Evolutionary conservation across 1,140 invertebrate species (phyloP).

Genomic region (Diuraphis noxia): DNA sequence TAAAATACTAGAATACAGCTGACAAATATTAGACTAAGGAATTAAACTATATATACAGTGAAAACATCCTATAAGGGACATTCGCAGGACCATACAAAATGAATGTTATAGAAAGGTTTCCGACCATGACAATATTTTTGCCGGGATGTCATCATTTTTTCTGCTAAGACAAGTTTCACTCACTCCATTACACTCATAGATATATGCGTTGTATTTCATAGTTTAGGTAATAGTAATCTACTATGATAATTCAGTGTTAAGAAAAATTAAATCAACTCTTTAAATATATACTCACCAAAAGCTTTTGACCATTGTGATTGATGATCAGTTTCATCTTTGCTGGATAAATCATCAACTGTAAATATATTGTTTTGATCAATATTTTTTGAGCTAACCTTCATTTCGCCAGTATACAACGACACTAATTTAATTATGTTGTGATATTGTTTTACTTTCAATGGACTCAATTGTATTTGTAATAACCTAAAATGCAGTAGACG

Average conservation of each 20-base stretch:
- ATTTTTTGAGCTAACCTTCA: not conserved
- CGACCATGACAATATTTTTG: no score
- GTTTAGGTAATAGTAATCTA: not conserved
- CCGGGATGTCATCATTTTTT: no score
- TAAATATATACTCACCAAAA: constrained; percentile 13
- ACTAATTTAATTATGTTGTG: not conserved
- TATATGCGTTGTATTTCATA: not conserved
- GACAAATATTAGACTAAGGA: not conserved
- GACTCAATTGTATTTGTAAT: not conserved
- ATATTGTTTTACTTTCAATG: not conserved
- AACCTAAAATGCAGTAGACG: constrained; percentile 9
- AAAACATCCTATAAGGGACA: no score
- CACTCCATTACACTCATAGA: no score
- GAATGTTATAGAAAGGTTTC: no score
- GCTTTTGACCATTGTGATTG: constrained; percentile 19
- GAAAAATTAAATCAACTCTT: not conserved
- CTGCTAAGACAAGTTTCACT: no score
- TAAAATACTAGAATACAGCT: no score
- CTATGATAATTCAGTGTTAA: not conserved
- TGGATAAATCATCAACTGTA: constrained; percentile 14
- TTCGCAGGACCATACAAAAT: no score
- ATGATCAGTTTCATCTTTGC: not conserved
- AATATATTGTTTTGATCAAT: not conserved
- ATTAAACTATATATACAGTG: no score
- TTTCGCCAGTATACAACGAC: not conserved